These are phyloP conservation scores for Myotis lucifugus DNA, from an alignment of 2,113 vertebrate species.

Conservation along the genomic window DNA sequence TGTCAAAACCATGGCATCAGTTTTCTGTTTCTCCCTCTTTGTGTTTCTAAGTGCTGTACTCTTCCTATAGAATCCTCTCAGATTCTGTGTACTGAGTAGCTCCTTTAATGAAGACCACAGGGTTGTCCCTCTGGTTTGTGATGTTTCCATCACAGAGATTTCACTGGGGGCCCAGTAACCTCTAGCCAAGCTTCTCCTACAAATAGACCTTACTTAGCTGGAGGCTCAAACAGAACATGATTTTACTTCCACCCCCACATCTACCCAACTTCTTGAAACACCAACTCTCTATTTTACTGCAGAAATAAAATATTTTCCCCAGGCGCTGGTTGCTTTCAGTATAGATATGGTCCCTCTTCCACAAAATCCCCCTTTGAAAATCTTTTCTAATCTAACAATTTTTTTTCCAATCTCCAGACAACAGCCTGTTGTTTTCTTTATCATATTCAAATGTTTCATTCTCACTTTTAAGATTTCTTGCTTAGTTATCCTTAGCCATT, in stretches of 20 bases:
- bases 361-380: conserved; percentile 21
- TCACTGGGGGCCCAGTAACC: background rate
- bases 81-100: background rate
- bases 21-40: background rate
- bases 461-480: conserved; percentile 22
- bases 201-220: conserved; percentile 38
- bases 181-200: conserved; percentile 13
- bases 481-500: background rate
- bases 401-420: background rate
- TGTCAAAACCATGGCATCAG: background rate
- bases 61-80: background rate
- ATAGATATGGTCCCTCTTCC: background rate
- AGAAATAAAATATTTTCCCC: conserved; percentile 17
- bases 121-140: background rate
- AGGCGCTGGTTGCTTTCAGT: conserved; percentile 5
- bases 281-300: background rate
- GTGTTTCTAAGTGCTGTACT: background rate
- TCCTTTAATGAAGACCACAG: background rate
- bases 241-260: conserved; percentile 49
- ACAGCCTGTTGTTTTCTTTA: conserved; percentile 40
- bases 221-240: conserved; percentile 56
- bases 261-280: conserved; percentile 50
- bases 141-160: background rate
- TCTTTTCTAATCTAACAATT: background rate
- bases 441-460: conserved; percentile 51